Evolutionary conservation across 2,113 vertebrate genomes (phyloP).

Genomic region (Vireo altiloquus): DNA sequence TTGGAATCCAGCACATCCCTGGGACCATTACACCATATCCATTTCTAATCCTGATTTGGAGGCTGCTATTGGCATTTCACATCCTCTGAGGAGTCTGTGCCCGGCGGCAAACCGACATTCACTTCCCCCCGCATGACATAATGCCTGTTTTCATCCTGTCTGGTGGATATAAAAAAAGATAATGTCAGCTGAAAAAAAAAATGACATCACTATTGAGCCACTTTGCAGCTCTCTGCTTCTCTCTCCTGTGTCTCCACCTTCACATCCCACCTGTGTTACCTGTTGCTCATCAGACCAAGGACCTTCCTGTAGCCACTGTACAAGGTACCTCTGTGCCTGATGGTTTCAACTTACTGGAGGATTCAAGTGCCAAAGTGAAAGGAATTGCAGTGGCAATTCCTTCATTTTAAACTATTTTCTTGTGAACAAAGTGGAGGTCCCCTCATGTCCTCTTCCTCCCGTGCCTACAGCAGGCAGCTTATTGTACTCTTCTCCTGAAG

Average conservation of each 20-base stretch:
- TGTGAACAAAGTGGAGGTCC: accelerated
- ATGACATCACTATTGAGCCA: neutral
- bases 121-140: neutral
- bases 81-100: neutral
- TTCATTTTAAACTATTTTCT: neutral
- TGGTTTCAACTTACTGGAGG: neutral
- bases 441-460: neutral
- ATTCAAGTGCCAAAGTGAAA: neutral
- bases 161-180: neutral
- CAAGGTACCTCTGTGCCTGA: neutral
- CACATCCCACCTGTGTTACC: neutral
- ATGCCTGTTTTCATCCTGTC: neutral
- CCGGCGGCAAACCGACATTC: neutral
- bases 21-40: neutral
- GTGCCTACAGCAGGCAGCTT: neutral
- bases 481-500: neutral
- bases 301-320: neutral
- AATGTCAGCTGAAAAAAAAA: constrained; percentile 8
- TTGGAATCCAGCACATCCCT: neutral
- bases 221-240: neutral
- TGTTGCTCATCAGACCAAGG: neutral
- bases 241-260: neutral
- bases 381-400: neutral
- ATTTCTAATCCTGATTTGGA: neutral
- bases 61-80: neutral